phyloP scores from a whole-genome alignment of 2,113 vertebrate species.

The Semicossyphus pulcher region DNA sequence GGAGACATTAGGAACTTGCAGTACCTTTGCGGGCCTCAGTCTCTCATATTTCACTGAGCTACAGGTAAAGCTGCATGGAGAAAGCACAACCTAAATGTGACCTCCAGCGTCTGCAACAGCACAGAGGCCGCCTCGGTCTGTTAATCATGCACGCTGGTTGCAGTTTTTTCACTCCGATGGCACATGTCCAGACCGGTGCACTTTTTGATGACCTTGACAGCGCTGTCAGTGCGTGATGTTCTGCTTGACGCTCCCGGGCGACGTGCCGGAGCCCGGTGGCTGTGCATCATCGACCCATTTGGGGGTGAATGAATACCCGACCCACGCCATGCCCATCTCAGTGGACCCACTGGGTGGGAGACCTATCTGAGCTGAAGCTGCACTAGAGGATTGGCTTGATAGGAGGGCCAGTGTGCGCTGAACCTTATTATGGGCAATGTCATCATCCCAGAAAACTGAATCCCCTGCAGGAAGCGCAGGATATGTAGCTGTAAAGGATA shows the following conservation, averaged over 20 bases:
- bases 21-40: not conserved
- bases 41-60: not conserved
- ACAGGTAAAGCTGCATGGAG: not conserved
- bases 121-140: constrained; percentile 25
- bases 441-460: constrained; percentile 64
- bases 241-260: constrained; percentile 53
- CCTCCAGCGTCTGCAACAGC: constrained; percentile 12
- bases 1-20: not conserved
- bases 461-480: constrained; percentile 50
- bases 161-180: constrained; percentile 35
- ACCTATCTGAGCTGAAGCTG: constrained; percentile 52
- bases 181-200: constrained; percentile 53
- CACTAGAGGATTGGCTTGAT: constrained; percentile 66
- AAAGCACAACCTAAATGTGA: constrained; percentile 29
- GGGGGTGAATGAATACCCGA: constrained; percentile 54
- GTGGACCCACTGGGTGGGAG: constrained; percentile 63
- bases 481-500: constrained; percentile 49
- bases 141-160: constrained; percentile 19
- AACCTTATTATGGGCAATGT: constrained; percentile 72
- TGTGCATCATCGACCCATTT: constrained; percentile 74
- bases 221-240: constrained; percentile 56
- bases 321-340: constrained; percentile 56
- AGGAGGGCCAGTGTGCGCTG: constrained; percentile 56
- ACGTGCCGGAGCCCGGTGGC: constrained; percentile 47
- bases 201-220: constrained; percentile 74